Conservation (phyloP, 2,888 invertebrate genomes). For the Dasypolia templi region DNA sequence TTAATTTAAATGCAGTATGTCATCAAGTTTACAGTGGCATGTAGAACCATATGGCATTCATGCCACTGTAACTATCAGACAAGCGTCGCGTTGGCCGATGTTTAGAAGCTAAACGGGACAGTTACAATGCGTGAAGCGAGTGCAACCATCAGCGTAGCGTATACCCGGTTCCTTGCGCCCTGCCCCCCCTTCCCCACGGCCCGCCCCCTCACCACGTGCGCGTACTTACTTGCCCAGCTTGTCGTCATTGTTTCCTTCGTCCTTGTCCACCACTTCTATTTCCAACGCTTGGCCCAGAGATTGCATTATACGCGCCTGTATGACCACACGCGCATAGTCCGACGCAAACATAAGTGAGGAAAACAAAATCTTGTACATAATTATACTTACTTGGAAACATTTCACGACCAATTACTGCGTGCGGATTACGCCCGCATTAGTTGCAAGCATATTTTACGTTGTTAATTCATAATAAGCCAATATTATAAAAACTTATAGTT, state of each 20-base stretch:
- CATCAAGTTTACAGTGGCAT: constrained; percentile 49
- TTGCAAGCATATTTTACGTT: constrained; percentile 31
- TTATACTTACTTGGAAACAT: constrained; percentile 66
- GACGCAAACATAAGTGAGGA: constrained; percentile 88
- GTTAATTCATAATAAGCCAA: constrained; percentile 41
- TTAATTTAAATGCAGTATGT: constrained; percentile 43
- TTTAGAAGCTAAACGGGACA: constrained; percentile 58
- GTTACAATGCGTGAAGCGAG: constrained; percentile 67
- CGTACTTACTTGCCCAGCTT: constrained; percentile 95
- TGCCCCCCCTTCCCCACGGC: constrained; percentile 5
- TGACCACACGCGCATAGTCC: constrained; percentile 83
- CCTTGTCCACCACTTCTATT: constrained; percentile 96
- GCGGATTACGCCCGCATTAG: constrained; percentile 47
- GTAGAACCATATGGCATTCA: background rate
- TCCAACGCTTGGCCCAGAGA: constrained; percentile 93
- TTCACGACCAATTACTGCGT: constrained; percentile 48
- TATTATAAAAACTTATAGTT: constrained; percentile 50
- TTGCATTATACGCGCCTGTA: constrained; percentile 90
- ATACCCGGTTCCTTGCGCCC: constrained; percentile 36
- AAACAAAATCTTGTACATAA: constrained; percentile 87
- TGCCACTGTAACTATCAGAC: constrained; percentile 56
- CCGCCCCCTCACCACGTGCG: constrained; percentile 63
- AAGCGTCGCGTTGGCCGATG: constrained; percentile 28
- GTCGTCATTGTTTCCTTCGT: constrained; percentile 96
- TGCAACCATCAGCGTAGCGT: constrained; percentile 67